Conservation (phyloP, 2,113 vertebrate species). For the Nothocercus julius region DNA sequence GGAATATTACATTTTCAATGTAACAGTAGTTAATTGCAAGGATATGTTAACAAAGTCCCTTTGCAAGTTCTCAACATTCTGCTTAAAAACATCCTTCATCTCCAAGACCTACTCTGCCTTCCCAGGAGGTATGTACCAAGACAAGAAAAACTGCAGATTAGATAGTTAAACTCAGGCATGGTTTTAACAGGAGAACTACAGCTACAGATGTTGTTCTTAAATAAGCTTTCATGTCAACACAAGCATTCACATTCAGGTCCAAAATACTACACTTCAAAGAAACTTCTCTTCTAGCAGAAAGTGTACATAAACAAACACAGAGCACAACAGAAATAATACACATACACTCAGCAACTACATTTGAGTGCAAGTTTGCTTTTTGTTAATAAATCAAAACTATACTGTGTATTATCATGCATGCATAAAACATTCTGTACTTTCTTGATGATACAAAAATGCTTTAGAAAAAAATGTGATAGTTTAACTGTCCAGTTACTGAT, state of each 20-base stretch:
- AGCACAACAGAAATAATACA: neutral
- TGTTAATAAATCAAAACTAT: neutral
- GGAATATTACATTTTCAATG: neutral
- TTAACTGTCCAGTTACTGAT: neutral
- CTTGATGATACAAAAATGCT: fast-evolving
- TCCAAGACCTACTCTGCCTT: neutral
- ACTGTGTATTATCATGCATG: neutral
- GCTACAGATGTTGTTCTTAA: neutral
- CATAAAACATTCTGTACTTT: neutral
- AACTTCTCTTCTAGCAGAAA: neutral
- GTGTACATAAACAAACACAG: neutral
- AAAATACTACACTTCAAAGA: neutral
- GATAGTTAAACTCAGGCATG: neutral
- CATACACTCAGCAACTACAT: neutral
- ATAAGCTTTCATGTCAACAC: neutral
- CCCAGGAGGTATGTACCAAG: neutral
- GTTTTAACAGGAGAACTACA: neutral
- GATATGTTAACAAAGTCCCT: neutral
- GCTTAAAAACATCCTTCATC: neutral
- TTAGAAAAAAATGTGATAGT: fast-evolving
- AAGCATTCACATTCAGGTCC: neutral
- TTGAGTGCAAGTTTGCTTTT: neutral
- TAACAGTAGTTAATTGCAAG: neutral
- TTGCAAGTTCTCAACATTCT: neutral
- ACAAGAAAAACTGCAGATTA: neutral